These are phyloP conservation scores for Hypercompe scribonia DNA, from an alignment of 2,888 invertebrate genomes.

Conservation along the genomic window DNA sequence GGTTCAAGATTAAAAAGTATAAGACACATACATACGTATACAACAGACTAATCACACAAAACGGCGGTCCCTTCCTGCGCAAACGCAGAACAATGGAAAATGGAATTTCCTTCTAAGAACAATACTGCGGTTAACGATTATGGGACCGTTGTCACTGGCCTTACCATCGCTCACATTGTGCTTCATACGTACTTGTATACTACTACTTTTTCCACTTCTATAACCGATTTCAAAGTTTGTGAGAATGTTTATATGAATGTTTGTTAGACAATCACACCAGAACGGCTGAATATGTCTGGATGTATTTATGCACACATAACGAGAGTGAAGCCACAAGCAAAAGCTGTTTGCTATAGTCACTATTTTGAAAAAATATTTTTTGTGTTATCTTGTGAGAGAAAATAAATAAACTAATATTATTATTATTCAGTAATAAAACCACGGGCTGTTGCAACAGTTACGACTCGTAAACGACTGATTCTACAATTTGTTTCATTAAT, in stretches of 20 bases:
- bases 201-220: conserved; percentile 2
- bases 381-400: too few species aligned
- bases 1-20: too few species aligned
- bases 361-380: too few species aligned
- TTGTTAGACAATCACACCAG: background rate
- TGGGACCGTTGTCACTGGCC: conserved; percentile 75
- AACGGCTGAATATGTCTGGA: background rate
- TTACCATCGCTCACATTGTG: conserved; percentile 41
- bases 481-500: background rate
- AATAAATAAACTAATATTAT: too few species aligned
- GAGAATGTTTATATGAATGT: too few species aligned
- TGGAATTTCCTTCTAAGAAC: conserved; percentile 69
- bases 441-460: background rate
- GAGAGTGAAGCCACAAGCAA: background rate
- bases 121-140: conserved; percentile 57
- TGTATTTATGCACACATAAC: background rate
- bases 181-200: conserved; percentile 16
- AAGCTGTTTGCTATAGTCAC: too few species aligned
- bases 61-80: conserved; percentile 53
- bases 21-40: background rate
- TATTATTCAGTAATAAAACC: background rate
- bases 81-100: conserved; percentile 64
- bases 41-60: conserved; percentile 35
- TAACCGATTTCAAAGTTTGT: too few species aligned
- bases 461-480: background rate